phyloP scores from a whole-genome alignment of 2,888 invertebrate species.

The Enchytraeus crypticus region DNA sequence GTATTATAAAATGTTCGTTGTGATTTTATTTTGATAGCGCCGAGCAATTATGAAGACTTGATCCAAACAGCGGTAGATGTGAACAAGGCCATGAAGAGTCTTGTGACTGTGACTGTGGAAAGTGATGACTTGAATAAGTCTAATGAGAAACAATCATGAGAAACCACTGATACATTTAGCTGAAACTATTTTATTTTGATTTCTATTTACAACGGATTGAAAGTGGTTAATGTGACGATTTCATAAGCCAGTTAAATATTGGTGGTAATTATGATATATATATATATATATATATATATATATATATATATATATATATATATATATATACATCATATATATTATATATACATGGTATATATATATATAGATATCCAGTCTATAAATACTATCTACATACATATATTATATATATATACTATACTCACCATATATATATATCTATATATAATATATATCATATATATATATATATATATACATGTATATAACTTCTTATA shows the following conservation, averaged over 20 bases:
- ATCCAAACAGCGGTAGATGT: conserved; percentile 81
- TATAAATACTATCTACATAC: too few relatives aligned
- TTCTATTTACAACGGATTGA: too few relatives aligned
- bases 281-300: conserved; percentile 5
- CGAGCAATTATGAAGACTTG: conserved; percentile 58
- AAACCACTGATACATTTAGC: background rate
- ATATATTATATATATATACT: too few relatives aligned
- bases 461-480: too few relatives aligned
- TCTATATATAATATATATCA: too few relatives aligned
- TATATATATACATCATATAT: background rate
- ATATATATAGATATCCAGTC: background rate
- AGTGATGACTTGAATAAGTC: conserved; percentile 57
- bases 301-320: conserved; percentile 1
- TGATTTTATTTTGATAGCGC: background rate
- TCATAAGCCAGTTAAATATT: background rate
- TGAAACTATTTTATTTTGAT: background rate
- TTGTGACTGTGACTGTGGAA: conserved; percentile 81
- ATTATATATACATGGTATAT: background rate
- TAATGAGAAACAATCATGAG: conserved; percentile 23
- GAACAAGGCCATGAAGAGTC: conserved; percentile 74
- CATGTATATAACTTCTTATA: too few relatives aligned
- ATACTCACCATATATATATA: too few relatives aligned
- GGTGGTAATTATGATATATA: background rate
- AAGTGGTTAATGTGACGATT: too few relatives aligned
- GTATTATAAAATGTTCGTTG: background rate